phyloP scores from a whole-genome alignment of 2,797 vertebrate species.

The Galago senegalensis region DNA sequence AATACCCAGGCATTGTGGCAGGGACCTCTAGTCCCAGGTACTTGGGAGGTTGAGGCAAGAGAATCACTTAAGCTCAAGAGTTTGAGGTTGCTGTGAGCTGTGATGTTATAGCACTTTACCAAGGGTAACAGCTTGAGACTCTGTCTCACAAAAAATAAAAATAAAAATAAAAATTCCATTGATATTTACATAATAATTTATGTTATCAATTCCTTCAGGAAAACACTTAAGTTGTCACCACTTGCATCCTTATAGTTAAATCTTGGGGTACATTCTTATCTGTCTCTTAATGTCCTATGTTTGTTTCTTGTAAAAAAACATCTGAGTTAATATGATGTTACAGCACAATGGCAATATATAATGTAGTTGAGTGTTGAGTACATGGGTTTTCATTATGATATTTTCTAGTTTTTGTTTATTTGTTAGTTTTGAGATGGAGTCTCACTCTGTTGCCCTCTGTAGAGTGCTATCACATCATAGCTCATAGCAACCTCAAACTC shows the following conservation, averaged over 20 bases:
- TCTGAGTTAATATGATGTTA: not conserved
- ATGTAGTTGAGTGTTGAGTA: not conserved
- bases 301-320: constrained; percentile 7
- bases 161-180: not conserved
- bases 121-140: not conserved
- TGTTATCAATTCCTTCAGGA: not conserved
- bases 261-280: not conserved
- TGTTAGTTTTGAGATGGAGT: too few relatives aligned
- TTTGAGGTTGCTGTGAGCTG: too few relatives aligned
- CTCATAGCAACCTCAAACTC: too few relatives aligned
- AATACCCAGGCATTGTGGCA: too few relatives aligned
- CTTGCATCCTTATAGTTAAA: not conserved
- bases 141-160: not conserved
- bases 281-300: not conserved
- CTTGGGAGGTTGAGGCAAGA: too few relatives aligned
- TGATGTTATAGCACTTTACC: too few relatives aligned
- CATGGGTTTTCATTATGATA: not conserved
- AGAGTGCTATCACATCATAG: too few relatives aligned
- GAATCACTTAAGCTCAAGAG: too few relatives aligned
- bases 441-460: too few relatives aligned
- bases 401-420: constrained; percentile 5
- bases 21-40: too few relatives aligned
- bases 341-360: not conserved
- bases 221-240: not conserved
- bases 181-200: not conserved